These are phyloP conservation scores for Argya squamiceps DNA, from an alignment of 2,797 vertebrate genomes.

Conservation along the genomic window DNA sequence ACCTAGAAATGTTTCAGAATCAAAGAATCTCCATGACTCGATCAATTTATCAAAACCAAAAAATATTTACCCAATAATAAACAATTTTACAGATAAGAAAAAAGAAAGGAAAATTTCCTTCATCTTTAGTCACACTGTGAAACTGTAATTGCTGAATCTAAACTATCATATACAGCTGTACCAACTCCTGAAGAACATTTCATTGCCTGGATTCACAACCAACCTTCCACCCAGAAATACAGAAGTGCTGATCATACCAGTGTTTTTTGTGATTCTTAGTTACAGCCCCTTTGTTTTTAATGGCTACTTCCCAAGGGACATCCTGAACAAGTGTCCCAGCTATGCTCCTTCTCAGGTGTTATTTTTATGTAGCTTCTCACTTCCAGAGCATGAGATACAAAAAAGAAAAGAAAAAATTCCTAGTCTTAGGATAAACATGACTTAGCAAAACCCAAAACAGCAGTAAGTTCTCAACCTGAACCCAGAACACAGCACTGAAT, in stretches of 20 bases:
- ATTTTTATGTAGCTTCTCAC: neutral
- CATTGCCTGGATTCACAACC: neutral
- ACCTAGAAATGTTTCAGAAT: neutral
- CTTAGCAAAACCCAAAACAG: neutral
- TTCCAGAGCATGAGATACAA: neutral
- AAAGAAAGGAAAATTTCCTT: neutral
- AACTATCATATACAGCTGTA: neutral
- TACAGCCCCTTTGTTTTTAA: fast-evolving
- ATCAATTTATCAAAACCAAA: neutral
- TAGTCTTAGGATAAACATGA: neutral
- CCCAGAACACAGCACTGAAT: neutral
- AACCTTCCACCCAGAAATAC: neutral
- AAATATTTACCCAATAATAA: neutral
- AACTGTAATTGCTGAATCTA: neutral
- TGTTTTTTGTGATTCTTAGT: neutral
- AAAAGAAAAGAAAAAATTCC: too few species aligned
- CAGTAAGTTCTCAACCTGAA: neutral
- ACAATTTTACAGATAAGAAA: neutral
- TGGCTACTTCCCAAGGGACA: neutral
- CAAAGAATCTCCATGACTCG: neutral
- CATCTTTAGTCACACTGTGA: neutral
- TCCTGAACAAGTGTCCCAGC: neutral
- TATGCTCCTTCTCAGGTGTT: neutral
- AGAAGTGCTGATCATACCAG: neutral
- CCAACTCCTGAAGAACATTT: neutral